Evolutionary conservation across 2,797 vertebrate genomes (phyloP).

Genomic region (Serranus cabrilla): DNA sequence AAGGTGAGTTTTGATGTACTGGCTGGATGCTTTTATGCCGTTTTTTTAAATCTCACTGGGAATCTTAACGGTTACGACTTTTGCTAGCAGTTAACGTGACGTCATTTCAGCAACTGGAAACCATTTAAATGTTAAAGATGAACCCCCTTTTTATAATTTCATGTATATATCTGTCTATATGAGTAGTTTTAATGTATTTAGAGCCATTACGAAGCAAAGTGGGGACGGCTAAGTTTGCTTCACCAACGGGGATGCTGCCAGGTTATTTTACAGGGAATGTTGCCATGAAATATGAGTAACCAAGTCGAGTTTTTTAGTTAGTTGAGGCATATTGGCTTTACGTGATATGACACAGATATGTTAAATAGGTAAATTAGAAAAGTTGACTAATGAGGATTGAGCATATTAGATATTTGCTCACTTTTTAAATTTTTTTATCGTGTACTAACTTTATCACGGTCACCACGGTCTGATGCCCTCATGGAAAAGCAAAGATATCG

Average conservation of each 20-base stretch:
- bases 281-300: conserved; percentile 34
- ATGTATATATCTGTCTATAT: fast-evolving
- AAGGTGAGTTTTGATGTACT: conserved; percentile 74
- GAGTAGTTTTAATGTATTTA: neutral
- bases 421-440: neutral
- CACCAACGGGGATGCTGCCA: conserved; percentile 55
- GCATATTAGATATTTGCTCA: neutral
- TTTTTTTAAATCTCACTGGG: conserved; percentile 24
- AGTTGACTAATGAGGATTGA: neutral
- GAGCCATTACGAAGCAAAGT: neutral
- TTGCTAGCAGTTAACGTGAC: conserved; percentile 6
- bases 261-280: conserved; percentile 41
- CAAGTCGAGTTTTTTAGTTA: neutral
- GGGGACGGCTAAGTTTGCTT: conserved; percentile 12
- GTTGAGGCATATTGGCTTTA: neutral
- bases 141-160: fast-evolving
- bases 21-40: neutral
- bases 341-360: neutral
- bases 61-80: conserved; percentile 34
- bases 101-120: neutral
- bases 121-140: neutral
- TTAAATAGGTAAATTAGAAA: fast-evolving
- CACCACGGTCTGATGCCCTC: no score
- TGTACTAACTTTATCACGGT: no score
- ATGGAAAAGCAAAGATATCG: neutral